Percentiles rank a stretch among this genome's conserved stretches.
Evolutionary conservation across 1,140 invertebrate genomes (phyloP).

Genomic region (Drosophila takahashii): DNA sequence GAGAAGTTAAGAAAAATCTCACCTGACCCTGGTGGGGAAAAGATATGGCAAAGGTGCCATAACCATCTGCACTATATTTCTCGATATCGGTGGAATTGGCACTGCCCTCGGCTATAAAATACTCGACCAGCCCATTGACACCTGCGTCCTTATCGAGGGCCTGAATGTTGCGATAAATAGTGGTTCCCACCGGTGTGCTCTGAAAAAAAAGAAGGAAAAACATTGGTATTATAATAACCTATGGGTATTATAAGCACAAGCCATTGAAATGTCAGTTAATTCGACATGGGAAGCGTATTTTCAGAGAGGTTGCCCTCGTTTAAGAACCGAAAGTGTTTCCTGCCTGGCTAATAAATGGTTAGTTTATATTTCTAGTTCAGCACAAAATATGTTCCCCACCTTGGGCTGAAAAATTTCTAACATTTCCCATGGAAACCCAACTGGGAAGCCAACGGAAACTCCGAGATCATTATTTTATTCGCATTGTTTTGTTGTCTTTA

Average conservation of each 20-base stretch:
- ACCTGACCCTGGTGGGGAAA: conserved; percentile 94
- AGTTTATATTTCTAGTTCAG: neutral
- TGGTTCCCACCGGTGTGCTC: conserved; percentile 94
- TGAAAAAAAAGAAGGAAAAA: conserved; percentile 85
- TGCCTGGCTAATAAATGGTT: neutral
- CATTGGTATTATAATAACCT: too few relatives aligned
- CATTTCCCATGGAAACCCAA: conserved; percentile 24
- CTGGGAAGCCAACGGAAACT: conserved; percentile 31
- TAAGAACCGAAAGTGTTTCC: conserved; percentile 13
- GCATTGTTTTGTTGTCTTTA: conserved; percentile 21
- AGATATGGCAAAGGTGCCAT: conserved; percentile 92
- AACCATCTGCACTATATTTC: conserved; percentile 91
- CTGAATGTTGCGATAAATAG: conserved; percentile 93
- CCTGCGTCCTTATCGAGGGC: conserved; percentile 94
- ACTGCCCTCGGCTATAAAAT: conserved; percentile 88
- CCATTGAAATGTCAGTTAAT: conserved; percentile 18
- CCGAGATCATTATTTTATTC: conserved; percentile 28
- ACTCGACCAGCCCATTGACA: conserved; percentile 94
- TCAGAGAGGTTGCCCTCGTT: neutral
- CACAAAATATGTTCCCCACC: neutral
- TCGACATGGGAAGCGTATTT: neutral
- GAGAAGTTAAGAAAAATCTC: conserved; percentile 10
- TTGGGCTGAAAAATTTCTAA: neutral
- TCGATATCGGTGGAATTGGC: conserved; percentile 87
- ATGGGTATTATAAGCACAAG: neutral